Percentiles rank a stretch among this genome's conserved stretches.
Conservation (phyloP, 2,113 vertebrate species). For the Cyanoramphus novaezelandiae region DNA sequence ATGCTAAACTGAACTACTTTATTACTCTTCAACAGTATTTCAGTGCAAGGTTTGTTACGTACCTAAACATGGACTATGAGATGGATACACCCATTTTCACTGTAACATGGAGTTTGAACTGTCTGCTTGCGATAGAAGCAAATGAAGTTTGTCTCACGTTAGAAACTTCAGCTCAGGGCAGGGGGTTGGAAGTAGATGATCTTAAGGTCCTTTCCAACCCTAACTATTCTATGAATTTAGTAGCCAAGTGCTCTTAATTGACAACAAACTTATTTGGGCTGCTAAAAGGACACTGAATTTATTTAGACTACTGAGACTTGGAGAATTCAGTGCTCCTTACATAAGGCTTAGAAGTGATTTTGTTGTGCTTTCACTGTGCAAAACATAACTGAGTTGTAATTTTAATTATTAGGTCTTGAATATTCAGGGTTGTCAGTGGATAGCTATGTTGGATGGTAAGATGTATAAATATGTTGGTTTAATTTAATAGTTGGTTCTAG, state of each 20-base stretch:
- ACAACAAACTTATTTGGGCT: neutral
- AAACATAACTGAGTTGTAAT: neutral
- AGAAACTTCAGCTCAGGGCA: neutral
- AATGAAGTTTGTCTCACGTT: neutral
- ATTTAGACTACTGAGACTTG: neutral
- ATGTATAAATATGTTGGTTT: neutral
- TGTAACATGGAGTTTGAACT: neutral
- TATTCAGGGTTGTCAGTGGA: neutral
- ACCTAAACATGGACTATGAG: neutral
- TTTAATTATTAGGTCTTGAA: neutral
- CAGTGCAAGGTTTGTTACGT: neutral
- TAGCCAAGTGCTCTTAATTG: neutral
- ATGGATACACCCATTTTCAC: neutral
- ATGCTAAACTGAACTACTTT: neutral
- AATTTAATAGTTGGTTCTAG: neutral
- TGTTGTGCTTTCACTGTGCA: neutral
- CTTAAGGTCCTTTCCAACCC: neutral
- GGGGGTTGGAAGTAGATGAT: neutral
- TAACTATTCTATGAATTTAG: neutral
- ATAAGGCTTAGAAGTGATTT: neutral
- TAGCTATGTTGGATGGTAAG: neutral
- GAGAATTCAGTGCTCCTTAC: neutral
- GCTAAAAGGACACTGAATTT: neutral
- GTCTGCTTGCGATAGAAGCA: neutral
- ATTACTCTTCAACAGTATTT: neutral